Evolutionary conservation across 2,888 invertebrate species (phyloP), one percentile per base, ranked within the genome.

Genomic region (Drosophila suboccidentalis): DNA sequence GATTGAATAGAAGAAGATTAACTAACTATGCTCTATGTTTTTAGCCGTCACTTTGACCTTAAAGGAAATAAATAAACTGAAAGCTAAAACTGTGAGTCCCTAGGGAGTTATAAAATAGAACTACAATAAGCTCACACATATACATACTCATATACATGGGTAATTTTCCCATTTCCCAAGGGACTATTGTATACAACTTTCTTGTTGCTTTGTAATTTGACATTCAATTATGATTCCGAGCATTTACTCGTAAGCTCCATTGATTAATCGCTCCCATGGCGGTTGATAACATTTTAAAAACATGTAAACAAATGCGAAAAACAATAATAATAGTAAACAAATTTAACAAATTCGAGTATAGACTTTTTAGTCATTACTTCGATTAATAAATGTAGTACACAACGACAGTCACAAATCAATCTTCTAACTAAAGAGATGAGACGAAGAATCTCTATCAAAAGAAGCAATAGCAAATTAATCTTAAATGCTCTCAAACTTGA

Each of bases 211-310:
- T 22, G 61, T 46, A 44, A 77, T 72, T 77, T 64, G 68, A 72
- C 74, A 64, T 72, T 72, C 63, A 64, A 69, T 74, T 53, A 64
- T 60, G 63, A 71, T 72, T 53, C 54, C 41, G 17, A 41, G 44
- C 57, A 34, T 60, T 51, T 54, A 39, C 17, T 39, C 17, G 38
- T 57, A 39, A 51, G 68, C 49, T 41, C 15, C 46, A 59, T 72
- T 76, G 76, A 76, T 78, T 78, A 69, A 76, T 76, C 44, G 74
- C 5, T 65, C 78, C 78, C 74, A 38, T 38, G 78, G 62, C 39
- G 22, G 43, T 65, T 65, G 55, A 71, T 75, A 73, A 47, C 73
- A 9, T 17, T 13, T 61, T 58, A 46, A 46, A 60, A 72, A 64
- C 63, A 53, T 62, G 60, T 44, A 61, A 66, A 43, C 57, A 58